These are phyloP conservation scores for Melopsittacus undulatus DNA, from an alignment of 2,797 vertebrate species.

Conservation along the genomic window DNA sequence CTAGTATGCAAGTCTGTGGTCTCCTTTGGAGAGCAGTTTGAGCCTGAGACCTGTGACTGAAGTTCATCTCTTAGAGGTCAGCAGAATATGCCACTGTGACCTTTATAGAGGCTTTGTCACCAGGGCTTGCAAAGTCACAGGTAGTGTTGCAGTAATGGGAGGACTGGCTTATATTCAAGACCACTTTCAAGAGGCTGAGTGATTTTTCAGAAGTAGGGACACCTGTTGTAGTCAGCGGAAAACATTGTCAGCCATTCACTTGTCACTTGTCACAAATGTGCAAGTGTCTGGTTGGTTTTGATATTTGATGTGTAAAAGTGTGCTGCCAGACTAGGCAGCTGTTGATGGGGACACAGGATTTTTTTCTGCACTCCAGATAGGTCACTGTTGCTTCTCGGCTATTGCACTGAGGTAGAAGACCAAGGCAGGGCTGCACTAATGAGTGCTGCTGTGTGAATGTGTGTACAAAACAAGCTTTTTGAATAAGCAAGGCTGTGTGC, in stretches of 20 bases:
- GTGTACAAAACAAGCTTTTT: background rate
- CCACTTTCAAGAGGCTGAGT: background rate
- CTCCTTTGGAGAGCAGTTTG: background rate
- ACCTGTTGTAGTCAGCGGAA: too few species aligned
- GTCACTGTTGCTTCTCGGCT: background rate
- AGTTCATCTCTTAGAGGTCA: background rate
- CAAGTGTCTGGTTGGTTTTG: background rate
- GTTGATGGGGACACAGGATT: background rate
- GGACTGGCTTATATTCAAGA: background rate
- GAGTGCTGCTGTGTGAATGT: background rate
- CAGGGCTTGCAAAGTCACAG: background rate
- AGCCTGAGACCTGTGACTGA: background rate
- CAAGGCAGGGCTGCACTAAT: background rate
- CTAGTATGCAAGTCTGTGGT: background rate
- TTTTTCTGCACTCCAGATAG: background rate
- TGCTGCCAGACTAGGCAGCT: background rate
- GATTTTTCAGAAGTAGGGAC: background rate
- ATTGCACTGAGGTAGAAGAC: background rate
- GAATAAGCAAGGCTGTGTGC: background rate
- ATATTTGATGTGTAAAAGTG: background rate
- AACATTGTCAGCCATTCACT: background rate
- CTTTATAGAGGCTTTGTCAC: background rate
- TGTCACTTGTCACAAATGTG: background rate
- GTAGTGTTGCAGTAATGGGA: background rate
- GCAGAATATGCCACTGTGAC: background rate